Percentiles rank a stretch among this genome's conserved stretches.
Evolutionary conservation across 1,140 invertebrate species (phyloP).

Genomic region (Drosophila yakuba): DNA sequence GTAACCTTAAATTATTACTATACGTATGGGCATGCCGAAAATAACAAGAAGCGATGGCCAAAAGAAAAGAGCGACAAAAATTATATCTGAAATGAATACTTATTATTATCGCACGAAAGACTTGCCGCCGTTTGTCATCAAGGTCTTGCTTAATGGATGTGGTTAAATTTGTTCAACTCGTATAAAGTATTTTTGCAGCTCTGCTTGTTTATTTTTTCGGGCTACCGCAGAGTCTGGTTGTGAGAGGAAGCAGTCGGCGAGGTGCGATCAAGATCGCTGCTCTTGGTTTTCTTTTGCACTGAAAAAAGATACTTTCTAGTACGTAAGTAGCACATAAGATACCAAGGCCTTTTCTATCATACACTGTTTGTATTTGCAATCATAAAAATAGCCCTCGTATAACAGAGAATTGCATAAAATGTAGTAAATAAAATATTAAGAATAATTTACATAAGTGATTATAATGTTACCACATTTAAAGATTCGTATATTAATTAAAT

Average conservation of each 20-base stretch:
- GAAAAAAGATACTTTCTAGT: not conserved
- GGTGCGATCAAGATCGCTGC: conserved; percentile 40
- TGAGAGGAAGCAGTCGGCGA: conserved; percentile 35
- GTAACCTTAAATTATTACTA: conserved; percentile 17
- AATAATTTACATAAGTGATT: too few species aligned
- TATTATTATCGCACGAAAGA: conserved; percentile 73
- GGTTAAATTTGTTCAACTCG: conserved; percentile 43
- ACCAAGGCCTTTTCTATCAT: too few species aligned
- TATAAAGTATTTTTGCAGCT: conserved; percentile 61
- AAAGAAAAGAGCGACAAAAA: conserved; percentile 34
- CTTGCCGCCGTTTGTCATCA: conserved; percentile 78
- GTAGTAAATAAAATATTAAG: too few species aligned
- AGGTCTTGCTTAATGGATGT: conserved; percentile 66
- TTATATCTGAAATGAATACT: conserved; percentile 69
- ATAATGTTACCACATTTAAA: too few species aligned
- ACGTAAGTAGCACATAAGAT: too few species aligned
- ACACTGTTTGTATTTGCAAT: too few species aligned
- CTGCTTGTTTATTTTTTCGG: conserved; percentile 9
- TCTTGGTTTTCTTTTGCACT: conserved; percentile 1
- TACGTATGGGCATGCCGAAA: conserved; percentile 29
- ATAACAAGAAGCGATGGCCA: conserved; percentile 16
- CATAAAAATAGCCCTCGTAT: too few species aligned
- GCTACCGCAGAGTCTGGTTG: conserved; percentile 24
- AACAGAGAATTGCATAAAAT: too few species aligned
- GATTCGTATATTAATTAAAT: too few species aligned